These are phyloP conservation scores for Tuberolachnus salignus DNA, from an alignment of 2,888 invertebrate species.

Conservation along the genomic window DNA sequence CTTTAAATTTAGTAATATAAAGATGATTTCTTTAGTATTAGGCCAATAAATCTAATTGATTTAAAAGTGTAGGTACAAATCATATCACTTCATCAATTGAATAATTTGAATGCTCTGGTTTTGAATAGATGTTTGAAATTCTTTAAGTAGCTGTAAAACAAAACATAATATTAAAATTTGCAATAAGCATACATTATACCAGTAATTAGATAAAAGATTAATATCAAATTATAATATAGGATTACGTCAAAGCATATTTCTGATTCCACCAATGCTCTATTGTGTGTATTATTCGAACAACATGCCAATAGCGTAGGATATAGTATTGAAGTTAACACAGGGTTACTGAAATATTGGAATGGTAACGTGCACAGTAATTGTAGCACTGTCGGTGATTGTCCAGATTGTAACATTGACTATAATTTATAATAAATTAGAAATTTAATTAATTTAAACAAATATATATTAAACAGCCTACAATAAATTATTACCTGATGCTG, in stretches of 20 bases:
- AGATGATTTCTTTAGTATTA: slow-evolving; percentile 24
- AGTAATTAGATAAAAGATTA: background rate
- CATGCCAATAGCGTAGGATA: slow-evolving; percentile 81
- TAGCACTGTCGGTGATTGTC: slow-evolving; percentile 78
- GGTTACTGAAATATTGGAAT: slow-evolving; percentile 84
- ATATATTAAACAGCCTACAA: background rate
- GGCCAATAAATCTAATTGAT: background rate
- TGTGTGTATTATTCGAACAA: slow-evolving; percentile 71
- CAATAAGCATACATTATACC: background rate
- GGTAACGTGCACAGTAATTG: slow-evolving; percentile 80
- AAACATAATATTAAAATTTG: slow-evolving; percentile 14
- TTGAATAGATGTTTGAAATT: slow-evolving; percentile 65
- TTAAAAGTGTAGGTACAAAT: background rate
- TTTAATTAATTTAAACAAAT: too few relatives aligned
- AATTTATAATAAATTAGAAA: slow-evolving; percentile 60
- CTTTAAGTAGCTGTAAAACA: slow-evolving; percentile 67
- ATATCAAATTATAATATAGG: background rate
- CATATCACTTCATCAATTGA: slow-evolving; percentile 34
- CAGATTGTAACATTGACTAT: slow-evolving; percentile 75
- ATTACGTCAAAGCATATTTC: slow-evolving; percentile 70
- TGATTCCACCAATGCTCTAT: slow-evolving; percentile 77
- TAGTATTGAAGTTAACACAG: slow-evolving; percentile 72
- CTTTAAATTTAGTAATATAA: slow-evolving; percentile 22
- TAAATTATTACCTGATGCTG: slow-evolving; percentile 74
- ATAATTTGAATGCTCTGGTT: slow-evolving; percentile 40